Base-by-base conservation (phyloP, 2,113 vertebrate genomes). In the Bagarius yarrelli region DNA sequence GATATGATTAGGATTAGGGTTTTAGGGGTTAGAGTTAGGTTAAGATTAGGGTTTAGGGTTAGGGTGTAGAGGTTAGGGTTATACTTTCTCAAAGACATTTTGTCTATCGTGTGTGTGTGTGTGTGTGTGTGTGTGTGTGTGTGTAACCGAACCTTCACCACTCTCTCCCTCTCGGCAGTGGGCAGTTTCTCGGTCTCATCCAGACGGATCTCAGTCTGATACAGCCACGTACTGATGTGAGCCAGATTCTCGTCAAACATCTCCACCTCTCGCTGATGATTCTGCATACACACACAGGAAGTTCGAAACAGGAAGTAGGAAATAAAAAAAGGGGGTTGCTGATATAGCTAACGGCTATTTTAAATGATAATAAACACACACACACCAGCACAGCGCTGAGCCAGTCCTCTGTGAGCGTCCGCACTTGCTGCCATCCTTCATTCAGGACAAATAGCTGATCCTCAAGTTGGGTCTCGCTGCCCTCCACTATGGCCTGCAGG, bases 191-290 rank as follows among this genome's bases (percentile, higher is more conserved):
- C 97, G 0, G 94, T 95, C 86, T 99, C 98, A 83, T 99, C 98
- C 88, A 99, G 83, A 23, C 95, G 93, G 56, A 98, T 95, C 93
- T 98, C 96, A 4, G 97, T 97, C 91, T 98, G 96, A 89, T 98
- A 99, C 21, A 99, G 93, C 97, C 97, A 99, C 59, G 98, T 98
- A 90, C 96, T 98, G 92, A 99, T 96, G 91, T 99, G 97, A 81
- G 98, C 98, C 86, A 99, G 92, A 85, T 96, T 97, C 86, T 97
- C 97, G 14, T 99, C 97, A 84, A 98, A 97, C 61, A 97, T 95
- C 88, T 99, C 98, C 89, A 99, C 90, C 87, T 98, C 97, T 36
- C 93, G 95, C 88, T 95, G 95, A 85, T 98, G 97, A 89, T 92
- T 96, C 97, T 99, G 83, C 34, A 77, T 40, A 1, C 81, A 77